A percentile compares a stretch with the other conserved stretches of the same genome.
Evolutionary conservation across 2,888 invertebrate species (phyloP).

Genomic region (Phorcus lineatus): DNA sequence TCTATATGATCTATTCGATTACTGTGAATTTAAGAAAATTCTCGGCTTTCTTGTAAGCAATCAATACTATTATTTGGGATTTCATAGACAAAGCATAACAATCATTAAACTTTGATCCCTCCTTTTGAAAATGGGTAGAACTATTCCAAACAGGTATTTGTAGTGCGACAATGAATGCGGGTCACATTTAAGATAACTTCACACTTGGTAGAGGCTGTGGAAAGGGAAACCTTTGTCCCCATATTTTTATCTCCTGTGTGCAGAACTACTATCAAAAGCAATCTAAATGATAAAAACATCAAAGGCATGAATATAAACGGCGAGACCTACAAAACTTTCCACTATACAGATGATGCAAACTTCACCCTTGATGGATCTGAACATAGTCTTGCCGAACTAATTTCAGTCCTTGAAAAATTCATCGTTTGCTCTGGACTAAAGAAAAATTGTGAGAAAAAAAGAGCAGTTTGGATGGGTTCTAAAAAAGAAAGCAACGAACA

Average conservation of each 20-base stretch:
- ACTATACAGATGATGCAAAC: slow-evolving; percentile 31
- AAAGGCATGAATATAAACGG: slow-evolving; percentile 19
- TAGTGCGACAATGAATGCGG: slow-evolving; percentile 14
- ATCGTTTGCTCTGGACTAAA: no score
- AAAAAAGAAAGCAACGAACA: no score
- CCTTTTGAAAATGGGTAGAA: slow-evolving; percentile 27
- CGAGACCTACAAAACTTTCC: slow-evolving; percentile 11
- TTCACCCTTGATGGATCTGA: slow-evolving; percentile 29
- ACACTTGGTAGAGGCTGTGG: slow-evolving; percentile 26
- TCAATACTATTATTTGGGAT: slow-evolving; percentile 30
- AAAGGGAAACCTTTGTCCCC: slow-evolving; percentile 31
- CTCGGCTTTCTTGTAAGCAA: slow-evolving; percentile 19
- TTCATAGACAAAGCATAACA: slow-evolving; percentile 25
- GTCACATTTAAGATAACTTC: slow-evolving; percentile 25
- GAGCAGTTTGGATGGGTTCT: no score
- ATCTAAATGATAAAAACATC: slow-evolving; percentile 19
- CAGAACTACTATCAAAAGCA: slow-evolving; percentile 29
- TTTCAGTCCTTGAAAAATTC: no score
- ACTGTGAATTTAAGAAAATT: slow-evolving; percentile 27
- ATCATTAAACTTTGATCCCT: slow-evolving; percentile 26
- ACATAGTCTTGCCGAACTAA: not conserved
- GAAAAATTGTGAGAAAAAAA: no score
- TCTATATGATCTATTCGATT: slow-evolving; percentile 23
- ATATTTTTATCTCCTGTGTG: slow-evolving; percentile 25
- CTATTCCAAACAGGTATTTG: slow-evolving; percentile 14